A percentile compares a stretch with the other conserved stretches of the same genome.
phyloP scores from a whole-genome alignment of 1,140 invertebrate genomes.

The Brachionus paranguensis region DNA sequence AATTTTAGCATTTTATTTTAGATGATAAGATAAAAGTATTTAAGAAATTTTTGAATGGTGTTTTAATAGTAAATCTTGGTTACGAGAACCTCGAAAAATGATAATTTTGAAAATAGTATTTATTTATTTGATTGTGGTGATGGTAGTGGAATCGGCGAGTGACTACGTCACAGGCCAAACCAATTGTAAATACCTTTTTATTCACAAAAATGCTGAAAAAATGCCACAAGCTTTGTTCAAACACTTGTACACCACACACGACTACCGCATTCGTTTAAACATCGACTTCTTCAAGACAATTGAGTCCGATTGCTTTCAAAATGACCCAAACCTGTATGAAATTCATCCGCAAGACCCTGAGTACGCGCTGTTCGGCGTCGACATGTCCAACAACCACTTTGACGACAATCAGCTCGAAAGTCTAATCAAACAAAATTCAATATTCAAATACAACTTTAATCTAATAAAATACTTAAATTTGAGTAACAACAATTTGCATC shows the following conservation, averaged over 20 bases:
- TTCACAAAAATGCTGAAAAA: not conserved
- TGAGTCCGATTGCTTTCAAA: not conserved
- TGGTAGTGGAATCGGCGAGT: not conserved
- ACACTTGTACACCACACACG: not conserved
- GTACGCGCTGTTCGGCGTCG: not conserved
- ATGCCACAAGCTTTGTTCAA: not conserved
- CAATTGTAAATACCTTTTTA: not conserved
- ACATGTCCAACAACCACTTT: not conserved
- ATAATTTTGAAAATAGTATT: not conserved
- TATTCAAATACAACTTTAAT: constrained; percentile 21
- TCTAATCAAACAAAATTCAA: constrained; percentile 6
- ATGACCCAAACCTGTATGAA: not conserved
- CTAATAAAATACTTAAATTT: not conserved
- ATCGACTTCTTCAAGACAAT: not conserved
- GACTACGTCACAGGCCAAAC: not conserved
- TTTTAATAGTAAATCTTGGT: not conserved
- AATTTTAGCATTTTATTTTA: not conserved
- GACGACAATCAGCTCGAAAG: not conserved
- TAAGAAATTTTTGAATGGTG: not conserved
- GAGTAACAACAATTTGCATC: constrained; percentile 6
- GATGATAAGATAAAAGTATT: not conserved
- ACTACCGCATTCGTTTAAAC: not conserved
- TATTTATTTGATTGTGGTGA: not conserved
- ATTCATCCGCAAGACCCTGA: not conserved
- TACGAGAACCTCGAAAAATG: not conserved